phyloP scores from a whole-genome alignment of 1,140 invertebrate species.

The Leptinotarsa defecta region DNA sequence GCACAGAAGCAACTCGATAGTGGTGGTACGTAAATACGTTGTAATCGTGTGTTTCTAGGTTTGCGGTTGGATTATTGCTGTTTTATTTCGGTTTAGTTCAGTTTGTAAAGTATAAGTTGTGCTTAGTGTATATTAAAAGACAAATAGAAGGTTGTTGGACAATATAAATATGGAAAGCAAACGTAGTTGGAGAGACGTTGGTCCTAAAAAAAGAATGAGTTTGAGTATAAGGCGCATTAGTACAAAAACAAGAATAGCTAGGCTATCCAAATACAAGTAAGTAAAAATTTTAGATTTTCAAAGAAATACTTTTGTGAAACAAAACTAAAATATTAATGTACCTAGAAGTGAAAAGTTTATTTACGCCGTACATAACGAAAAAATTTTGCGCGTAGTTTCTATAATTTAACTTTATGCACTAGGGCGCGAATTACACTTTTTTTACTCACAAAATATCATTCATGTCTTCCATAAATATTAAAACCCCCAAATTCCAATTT shows the following conservation, averaged over 20 bases:
- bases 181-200: neutral
- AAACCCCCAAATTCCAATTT: neutral
- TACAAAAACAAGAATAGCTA: neutral
- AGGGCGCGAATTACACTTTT: neutral
- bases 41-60: neutral
- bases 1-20: too few species aligned
- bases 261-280: slow-evolving; percentile 5
- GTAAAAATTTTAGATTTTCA: neutral
- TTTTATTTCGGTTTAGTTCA: too few species aligned
- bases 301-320: neutral
- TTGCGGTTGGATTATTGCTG: too few species aligned
- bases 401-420: neutral
- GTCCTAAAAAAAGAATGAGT: slow-evolving; percentile 8
- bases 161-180: neutral
- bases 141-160: neutral
- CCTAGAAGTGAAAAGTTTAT: neutral
- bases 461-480: neutral
- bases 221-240: slow-evolving; percentile 5
- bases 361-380: neutral
- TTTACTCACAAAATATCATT: neutral
- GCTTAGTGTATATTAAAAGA: too few species aligned
- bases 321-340: neutral
- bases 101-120: too few species aligned
- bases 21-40: too few species aligned
- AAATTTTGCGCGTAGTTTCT: neutral